Base-by-base conservation (phyloP, 1,140 invertebrate genomes). In the Anadara kagoshimensis region DNA sequence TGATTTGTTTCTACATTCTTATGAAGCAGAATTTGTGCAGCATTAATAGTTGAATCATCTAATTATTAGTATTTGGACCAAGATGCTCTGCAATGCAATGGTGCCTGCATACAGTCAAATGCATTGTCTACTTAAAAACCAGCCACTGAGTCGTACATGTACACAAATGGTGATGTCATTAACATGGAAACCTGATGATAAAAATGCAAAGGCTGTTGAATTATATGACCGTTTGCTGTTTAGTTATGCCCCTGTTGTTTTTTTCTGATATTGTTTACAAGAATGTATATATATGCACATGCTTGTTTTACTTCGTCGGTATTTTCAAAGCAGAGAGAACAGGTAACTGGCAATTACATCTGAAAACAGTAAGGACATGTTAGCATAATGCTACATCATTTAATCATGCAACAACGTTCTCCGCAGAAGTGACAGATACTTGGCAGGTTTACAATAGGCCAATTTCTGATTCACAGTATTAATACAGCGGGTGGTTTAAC, bases 321-420 rank as follows among this genome's bases (percentile, higher is more conserved):
- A n/a, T 80, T 36, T 54, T 83, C 1, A 69, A 59, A 49, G 67
- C 80, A 24, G 81, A 82, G 59, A 61, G 77, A 56, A 82, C 75
- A 12, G 78, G 76, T 29, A 45, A 80, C 51, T 83, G 81, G 76
- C 8, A 68, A 12, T 22, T 79, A 12, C 65, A 76, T 43, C 43
- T 76, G 22, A 14, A 69, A 20, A 8, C 57, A 8, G 20, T 90
- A 24, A 75, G 64, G 71, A 83, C 73, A 90, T 90, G 81, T 70
- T 90, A 12, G 87, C 86, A 12, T 88, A 73, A 90, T 78, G 81
- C 89, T 78, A 86, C 89, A 5, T 22, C 36, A 86, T 78, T 65
- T 58, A 56, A 18, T n/a, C 66, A 26, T 63, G 63, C 11, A 18
- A 71, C 26, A 49, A 76, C 63, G 63, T 72, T 45, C 20, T 76